phyloP scores from a whole-genome alignment of 2,797 vertebrate species.

The Peromyscus eremicus region DNA sequence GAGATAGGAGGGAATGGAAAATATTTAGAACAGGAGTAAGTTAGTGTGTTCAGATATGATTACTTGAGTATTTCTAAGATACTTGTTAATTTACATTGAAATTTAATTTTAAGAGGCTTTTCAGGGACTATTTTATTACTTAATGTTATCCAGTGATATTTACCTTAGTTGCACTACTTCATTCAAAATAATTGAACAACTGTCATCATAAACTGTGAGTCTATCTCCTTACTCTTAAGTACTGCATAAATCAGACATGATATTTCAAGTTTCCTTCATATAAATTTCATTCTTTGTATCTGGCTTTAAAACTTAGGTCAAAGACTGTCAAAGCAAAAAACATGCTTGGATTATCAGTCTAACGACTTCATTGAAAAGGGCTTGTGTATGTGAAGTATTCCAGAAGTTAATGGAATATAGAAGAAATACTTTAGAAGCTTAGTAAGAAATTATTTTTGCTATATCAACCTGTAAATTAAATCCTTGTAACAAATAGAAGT shows the following conservation, averaged over 20 bases:
- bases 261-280: conserved; percentile 30
- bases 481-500: background rate
- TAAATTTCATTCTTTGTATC: conserved; percentile 60
- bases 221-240: background rate
- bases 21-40: background rate
- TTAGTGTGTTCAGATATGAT: background rate
- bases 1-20: too few relatives aligned
- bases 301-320: conserved; percentile 48
- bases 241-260: background rate
- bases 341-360: conserved; percentile 48
- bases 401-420: background rate
- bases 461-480: conserved; percentile 45
- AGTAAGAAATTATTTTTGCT: background rate
- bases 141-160: conserved; percentile 30
- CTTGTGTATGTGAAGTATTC: background rate
- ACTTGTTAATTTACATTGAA: conserved; percentile 43
- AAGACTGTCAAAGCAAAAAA: conserved; percentile 16
- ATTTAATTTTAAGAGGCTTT: background rate
- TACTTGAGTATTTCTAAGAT: conserved; percentile 46
- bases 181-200: conserved; percentile 56
- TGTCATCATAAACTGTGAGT: conserved; percentile 22
- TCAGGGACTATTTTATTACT: background rate
- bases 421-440: background rate
- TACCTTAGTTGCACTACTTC: conserved; percentile 38
- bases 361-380: background rate